These are phyloP conservation scores for Acanthopleura granulata DNA, from an alignment of 2,888 invertebrate genomes.

Conservation along the genomic window DNA sequence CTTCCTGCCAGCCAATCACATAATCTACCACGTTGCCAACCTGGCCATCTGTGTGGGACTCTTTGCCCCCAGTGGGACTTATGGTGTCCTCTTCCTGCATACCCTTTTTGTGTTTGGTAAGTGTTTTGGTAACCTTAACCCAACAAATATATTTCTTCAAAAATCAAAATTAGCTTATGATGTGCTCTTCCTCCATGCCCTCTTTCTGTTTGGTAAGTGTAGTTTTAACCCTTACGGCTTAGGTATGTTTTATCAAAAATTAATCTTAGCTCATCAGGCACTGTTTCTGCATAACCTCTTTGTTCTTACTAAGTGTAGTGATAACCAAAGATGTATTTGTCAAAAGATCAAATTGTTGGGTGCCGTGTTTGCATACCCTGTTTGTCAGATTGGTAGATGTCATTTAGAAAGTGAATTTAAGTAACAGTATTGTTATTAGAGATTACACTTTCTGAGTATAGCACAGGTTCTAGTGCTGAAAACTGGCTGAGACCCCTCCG, in stretches of 20 bases:
- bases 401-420: too few species aligned
- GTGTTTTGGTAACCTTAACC: constrained; percentile 41
- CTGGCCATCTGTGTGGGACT: constrained; percentile 84
- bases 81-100: constrained; percentile 87
- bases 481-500: too few species aligned
- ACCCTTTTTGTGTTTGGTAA: constrained; percentile 83
- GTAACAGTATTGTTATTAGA: too few species aligned
- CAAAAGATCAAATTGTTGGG: too few species aligned
- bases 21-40: constrained; percentile 82
- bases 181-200: constrained; percentile 86
- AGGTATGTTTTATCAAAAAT: not conserved
- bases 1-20: constrained; percentile 83
- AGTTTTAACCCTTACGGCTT: constrained; percentile 20
- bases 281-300: too few species aligned
- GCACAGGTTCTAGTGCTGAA: too few species aligned
- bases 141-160: not conserved
- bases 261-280: not conserved
- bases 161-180: constrained; percentile 72
- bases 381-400: too few species aligned
- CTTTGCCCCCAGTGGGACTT: constrained; percentile 82
- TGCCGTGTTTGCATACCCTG: too few species aligned
- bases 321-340: too few species aligned
- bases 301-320: too few species aligned
- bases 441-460: too few species aligned
- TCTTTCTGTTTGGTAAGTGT: constrained; percentile 83